These are phyloP conservation scores for Disparrhopalites patrizii DNA, from an alignment of 2,888 invertebrate genomes.

Conservation along the genomic window DNA sequence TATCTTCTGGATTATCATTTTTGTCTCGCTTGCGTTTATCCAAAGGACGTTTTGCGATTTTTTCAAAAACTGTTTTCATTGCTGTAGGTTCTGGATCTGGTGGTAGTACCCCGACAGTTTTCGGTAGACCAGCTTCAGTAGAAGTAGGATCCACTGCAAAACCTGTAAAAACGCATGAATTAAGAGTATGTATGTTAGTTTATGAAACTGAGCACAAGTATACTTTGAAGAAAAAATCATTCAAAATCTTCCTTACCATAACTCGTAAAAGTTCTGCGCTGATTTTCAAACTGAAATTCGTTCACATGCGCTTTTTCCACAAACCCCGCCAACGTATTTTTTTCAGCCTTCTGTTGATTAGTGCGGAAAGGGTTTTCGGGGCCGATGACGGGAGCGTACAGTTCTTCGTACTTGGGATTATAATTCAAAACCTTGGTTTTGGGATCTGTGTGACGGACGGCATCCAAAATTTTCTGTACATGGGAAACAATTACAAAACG, in stretches of 20 bases:
- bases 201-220: background rate
- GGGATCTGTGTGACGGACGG: constrained; percentile 69
- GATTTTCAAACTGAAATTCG: constrained; percentile 96
- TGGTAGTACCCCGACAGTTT: constrained; percentile 32
- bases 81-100: constrained; percentile 64
- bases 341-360: constrained; percentile 76
- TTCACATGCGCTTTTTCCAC: constrained; percentile 93
- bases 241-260: constrained; percentile 59
- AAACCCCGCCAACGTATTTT: constrained; percentile 90
- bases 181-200: background rate
- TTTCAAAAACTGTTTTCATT: constrained; percentile 88
- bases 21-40: constrained; percentile 78
- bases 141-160: constrained; percentile 88
- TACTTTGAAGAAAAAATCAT: background rate
- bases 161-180: constrained; percentile 51
- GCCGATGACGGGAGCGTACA: constrained; percentile 86
- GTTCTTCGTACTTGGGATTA: constrained; percentile 91
- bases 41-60: constrained; percentile 64
- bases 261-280: constrained; percentile 87
- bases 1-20: constrained; percentile 85
- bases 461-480: constrained; percentile 65
- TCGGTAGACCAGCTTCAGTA: constrained; percentile 36
- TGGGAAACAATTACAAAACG: too few species aligned
- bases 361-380: constrained; percentile 92
- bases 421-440: constrained; percentile 75